Base-by-base conservation (phyloP, 1,140 invertebrate species). In the Platyura marginata region DNA sequence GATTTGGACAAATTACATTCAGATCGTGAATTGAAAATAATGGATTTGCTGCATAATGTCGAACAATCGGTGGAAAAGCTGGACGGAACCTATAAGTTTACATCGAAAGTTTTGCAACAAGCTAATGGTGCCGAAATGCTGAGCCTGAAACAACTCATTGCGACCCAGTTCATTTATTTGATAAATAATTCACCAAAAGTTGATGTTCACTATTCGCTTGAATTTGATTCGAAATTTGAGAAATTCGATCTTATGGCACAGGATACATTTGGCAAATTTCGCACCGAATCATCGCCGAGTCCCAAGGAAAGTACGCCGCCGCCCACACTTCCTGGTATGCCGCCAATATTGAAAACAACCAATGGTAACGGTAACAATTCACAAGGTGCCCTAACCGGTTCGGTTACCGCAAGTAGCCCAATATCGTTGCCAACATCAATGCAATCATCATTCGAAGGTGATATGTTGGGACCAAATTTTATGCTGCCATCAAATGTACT, bases 111-210 rank as follows among this genome's bases (percentile, higher is more conserved):
- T 10, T 57, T 89, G 32, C 76, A 85, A 40, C 75, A 83, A 54
- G 86, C 84, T 5, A 87, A 86, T 59, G 75, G 76, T 21, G 70
- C 79, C 1, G 87, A 92, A 61, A 77, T 91, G 46, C 69, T 89
- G 13, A 72, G 83, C 50, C 64, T 91, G 49, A 83, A 82, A 54
- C 77, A 79, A 51, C 66, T 79, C 4, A 81, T 91, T 9, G 67
- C 69, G 15, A 68, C 71, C 19, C 85, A 89, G 54, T 68, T 91
- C 50, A 53, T 77, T 16, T 73, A 79, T 52, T 67, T 93, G 44
- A 75, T 86, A 35, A 80, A 79, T 56, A 81, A 79, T 48, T 78
- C 77, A 43, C 81, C 83, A 18, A 80, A 84, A 54, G 72, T 77
- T 33, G 81, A 87, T 52, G 67, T 81, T 11, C 74, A 75, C 52